phyloP scores from a whole-genome alignment of 1,140 invertebrate genomes.

The Eupristina koningsbergeri region DNA sequence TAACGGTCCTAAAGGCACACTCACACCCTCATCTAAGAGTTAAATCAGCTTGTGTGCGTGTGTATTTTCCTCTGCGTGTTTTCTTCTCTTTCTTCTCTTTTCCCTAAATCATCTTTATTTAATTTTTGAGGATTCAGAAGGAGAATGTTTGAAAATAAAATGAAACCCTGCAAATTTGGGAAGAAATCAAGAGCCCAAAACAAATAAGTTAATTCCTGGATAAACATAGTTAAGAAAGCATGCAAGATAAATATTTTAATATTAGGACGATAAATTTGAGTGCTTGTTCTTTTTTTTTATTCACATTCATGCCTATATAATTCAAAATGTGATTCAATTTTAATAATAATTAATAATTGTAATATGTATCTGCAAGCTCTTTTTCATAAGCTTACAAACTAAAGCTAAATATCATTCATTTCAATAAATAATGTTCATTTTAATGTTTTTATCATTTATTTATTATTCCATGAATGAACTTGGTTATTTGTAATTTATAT shows the following conservation, averaged over 20 bases:
- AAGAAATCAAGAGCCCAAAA: not conserved
- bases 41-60: not conserved
- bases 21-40: not conserved
- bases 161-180: not conserved
- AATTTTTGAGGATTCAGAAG: not conserved
- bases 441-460: too few species aligned
- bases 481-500: too few species aligned
- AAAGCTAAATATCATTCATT: too few species aligned
- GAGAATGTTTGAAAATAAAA: not conserved
- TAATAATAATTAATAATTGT: too few species aligned
- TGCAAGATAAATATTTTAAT: too few species aligned
- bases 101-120: not conserved
- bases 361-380: too few species aligned
- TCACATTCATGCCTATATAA: not conserved
- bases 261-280: not conserved
- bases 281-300: not conserved
- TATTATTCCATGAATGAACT: too few species aligned
- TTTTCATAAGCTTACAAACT: too few species aligned
- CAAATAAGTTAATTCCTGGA: not conserved
- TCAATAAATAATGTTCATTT: too few species aligned
- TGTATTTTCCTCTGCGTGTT: not conserved
- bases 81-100: not conserved
- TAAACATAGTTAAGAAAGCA: too few species aligned
- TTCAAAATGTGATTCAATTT: too few species aligned
- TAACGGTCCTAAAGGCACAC: conserved; percentile 62